Conservation (phyloP, 2,797 vertebrate genomes). For the Syngnathus rostellatus region DNA sequence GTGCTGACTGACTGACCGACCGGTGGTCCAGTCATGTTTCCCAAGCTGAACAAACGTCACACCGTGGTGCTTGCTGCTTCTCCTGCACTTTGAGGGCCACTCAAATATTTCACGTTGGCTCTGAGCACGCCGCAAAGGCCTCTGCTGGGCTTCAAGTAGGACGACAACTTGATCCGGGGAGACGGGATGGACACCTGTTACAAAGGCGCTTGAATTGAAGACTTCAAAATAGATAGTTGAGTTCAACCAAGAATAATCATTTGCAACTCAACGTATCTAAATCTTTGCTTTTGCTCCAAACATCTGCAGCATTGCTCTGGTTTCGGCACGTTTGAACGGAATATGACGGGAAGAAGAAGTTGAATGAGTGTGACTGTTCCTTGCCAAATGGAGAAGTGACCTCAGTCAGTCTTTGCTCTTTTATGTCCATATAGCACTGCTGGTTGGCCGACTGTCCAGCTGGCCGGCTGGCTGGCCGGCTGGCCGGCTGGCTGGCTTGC, state of each 20-base stretch:
- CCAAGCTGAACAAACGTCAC: slow-evolving; percentile 10
- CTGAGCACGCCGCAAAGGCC: background rate
- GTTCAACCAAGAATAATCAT: background rate
- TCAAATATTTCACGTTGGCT: slow-evolving; percentile 32
- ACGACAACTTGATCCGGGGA: background rate
- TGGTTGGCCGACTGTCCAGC: background rate
- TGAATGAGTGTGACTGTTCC: background rate
- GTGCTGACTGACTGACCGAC: background rate
- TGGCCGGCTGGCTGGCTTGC: too few relatives aligned
- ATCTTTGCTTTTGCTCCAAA: slow-evolving; percentile 2
- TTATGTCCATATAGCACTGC: slow-evolving; percentile 23
- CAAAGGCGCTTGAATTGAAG: background rate
- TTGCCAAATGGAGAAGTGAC: slow-evolving; percentile 30
- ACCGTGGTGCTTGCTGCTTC: slow-evolving; percentile 11
- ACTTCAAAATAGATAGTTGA: background rate
- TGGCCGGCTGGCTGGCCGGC: slow-evolving; percentile 15
- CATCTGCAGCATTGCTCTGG: background rate
- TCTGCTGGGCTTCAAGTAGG: slow-evolving; percentile 9
- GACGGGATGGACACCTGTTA: background rate
- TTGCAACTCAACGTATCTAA: background rate
- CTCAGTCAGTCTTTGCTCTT: slow-evolving; percentile 33
- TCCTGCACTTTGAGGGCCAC: slow-evolving; percentile 41
- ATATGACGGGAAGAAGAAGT: background rate
- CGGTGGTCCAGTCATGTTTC: background rate
- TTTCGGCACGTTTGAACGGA: background rate